phyloP scores from a whole-genome alignment of 2,113 vertebrate genomes.

The Otus sunia region DNA sequence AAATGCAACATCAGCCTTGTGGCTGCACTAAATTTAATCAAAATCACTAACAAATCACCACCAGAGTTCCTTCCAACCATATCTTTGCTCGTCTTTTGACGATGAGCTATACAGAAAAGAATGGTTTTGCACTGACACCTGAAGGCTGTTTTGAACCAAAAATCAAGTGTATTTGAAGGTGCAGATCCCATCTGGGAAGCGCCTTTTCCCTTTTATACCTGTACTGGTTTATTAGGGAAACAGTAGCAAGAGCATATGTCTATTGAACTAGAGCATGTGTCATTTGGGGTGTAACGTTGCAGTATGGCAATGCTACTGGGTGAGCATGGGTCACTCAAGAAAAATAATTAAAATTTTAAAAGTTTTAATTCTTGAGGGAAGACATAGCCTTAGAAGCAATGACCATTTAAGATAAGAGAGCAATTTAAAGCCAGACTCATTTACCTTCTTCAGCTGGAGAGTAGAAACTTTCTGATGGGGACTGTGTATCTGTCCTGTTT shows the following conservation, averaged over 20 bases:
- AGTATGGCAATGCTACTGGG: not conserved
- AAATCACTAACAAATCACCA: constrained; percentile 44
- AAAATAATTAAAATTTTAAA: not conserved
- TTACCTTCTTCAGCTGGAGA: not conserved
- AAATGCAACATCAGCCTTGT: constrained; percentile 40
- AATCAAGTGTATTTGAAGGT: not conserved
- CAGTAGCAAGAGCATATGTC: not conserved
- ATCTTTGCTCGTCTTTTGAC: constrained; percentile 28
- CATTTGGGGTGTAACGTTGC: not conserved
- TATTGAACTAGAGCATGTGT: not conserved
- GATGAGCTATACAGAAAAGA: not conserved
- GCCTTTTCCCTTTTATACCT: not conserved
- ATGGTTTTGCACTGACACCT: constrained; percentile 41
- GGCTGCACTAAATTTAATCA: constrained; percentile 60
- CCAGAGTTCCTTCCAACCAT: constrained; percentile 34
- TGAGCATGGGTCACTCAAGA: not conserved
- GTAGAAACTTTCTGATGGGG: not conserved
- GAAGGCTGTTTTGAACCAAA: constrained; percentile 39
- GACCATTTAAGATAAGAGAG: not conserved
- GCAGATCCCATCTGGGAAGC: not conserved
- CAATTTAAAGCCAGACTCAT: not conserved
- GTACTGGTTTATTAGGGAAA: not conserved
- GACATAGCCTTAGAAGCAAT: not conserved
- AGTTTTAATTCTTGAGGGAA: not conserved
- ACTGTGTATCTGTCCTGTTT: not conserved